Conservation (phyloP, 2,797 vertebrate species). For the Mormyrops boulengeri region DNA sequence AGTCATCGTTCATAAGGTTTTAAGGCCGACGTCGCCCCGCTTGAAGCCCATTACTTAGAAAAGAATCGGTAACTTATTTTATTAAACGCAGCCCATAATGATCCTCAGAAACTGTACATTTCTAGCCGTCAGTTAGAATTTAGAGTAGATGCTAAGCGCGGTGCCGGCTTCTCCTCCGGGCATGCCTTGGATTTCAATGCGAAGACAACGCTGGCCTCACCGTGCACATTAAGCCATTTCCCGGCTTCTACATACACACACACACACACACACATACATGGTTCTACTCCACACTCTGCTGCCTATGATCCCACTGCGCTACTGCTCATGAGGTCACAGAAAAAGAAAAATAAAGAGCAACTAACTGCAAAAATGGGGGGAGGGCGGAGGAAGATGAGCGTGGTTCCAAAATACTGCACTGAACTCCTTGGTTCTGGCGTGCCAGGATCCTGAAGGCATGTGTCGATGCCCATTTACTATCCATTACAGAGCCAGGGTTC, state of each 20-base stretch:
- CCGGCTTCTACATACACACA: not conserved
- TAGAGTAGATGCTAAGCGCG: not conserved
- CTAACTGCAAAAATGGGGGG: not conserved
- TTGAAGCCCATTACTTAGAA: not conserved
- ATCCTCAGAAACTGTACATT: not conserved
- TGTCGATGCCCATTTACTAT: constrained; percentile 27
- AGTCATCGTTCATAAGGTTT: not conserved
- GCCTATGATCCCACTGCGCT: not conserved
- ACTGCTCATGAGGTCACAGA: constrained; percentile 15
- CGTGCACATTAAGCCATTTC: not conserved
- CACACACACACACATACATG: not conserved
- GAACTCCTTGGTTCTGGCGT: constrained; percentile 3
- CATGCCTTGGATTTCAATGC: not conserved
- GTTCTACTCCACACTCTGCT: not conserved
- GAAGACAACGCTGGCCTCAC: not conserved
- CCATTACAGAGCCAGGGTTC: constrained; percentile 19
- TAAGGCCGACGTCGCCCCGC: not conserved
- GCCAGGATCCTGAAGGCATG: constrained; percentile 11
- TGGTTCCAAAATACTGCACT: constrained; percentile 29
- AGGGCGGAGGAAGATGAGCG: not conserved
- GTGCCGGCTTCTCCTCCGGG: not conserved
- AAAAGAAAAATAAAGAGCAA: not conserved
- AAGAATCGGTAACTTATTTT: not conserved
- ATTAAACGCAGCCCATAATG: not conserved
- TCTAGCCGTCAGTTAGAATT: not conserved